Conservation (phyloP, 2,113 vertebrate species). For the Saguinus imperator region DNA sequence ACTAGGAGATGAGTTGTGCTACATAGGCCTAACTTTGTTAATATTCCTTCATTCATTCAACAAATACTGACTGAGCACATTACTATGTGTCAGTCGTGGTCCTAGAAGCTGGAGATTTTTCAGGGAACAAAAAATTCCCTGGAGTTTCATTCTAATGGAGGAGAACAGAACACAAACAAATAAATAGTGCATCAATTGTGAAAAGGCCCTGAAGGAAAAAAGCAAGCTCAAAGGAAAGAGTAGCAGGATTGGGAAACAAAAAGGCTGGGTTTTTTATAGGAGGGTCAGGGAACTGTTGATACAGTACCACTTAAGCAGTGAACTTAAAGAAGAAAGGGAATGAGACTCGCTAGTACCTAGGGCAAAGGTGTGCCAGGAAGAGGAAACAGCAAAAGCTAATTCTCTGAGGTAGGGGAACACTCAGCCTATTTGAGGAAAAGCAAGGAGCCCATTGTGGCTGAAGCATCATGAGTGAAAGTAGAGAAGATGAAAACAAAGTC, state of each 20-base stretch:
- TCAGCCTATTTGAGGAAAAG: not conserved
- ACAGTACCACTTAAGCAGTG: not conserved
- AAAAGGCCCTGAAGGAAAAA: not conserved
- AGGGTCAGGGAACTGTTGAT: not conserved
- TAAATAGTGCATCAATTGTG: not conserved
- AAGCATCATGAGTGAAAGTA: not conserved
- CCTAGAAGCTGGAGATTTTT: not conserved
- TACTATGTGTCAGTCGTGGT: not conserved
- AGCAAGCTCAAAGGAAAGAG: not conserved
- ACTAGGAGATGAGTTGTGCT: not conserved
- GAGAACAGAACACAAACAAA: not conserved
- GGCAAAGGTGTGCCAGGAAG: not conserved
- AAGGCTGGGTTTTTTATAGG: not conserved
- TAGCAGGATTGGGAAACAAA: not conserved
- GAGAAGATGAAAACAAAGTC: not conserved
- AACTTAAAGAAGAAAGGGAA: not conserved
- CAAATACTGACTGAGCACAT: not conserved
- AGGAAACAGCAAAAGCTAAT: not conserved
- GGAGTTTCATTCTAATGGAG: not conserved
- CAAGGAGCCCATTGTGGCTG: not conserved
- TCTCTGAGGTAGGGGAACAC: not conserved
- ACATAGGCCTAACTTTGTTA: not conserved
- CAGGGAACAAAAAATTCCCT: not conserved
- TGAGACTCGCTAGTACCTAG: not conserved
- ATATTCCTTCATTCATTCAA: not conserved